Percentiles rank a stretch among this genome's conserved stretches.
phyloP scores from a whole-genome alignment of 1,140 invertebrate species.

The Eueides isabella region DNA sequence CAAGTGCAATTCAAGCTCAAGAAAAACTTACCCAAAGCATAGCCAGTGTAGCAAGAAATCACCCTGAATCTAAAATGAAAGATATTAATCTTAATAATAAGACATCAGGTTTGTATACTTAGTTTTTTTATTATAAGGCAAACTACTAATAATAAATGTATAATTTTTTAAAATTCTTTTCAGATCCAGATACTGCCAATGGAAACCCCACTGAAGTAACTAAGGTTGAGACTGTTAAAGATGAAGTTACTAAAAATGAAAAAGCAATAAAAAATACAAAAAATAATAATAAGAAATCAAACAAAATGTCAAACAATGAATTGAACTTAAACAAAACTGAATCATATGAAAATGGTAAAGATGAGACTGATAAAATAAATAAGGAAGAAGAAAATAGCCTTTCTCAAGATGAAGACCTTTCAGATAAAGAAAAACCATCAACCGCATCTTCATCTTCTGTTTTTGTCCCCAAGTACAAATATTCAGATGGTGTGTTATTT shows the following conservation, averaged over 20 bases:
- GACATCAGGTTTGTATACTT: conserved; percentile 57
- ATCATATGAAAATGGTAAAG: conserved; percentile 74
- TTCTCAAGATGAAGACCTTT: conserved; percentile 47
- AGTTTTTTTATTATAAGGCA: not conserved
- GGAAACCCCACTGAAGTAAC: conserved; percentile 62
- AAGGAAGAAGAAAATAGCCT: conserved; percentile 55
- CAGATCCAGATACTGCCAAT: conserved; percentile 70
- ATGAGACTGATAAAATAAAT: conserved; percentile 76
- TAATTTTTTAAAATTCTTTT: conserved; percentile 9
- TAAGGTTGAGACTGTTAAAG: conserved; percentile 63
- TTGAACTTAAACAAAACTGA: conserved; percentile 52
- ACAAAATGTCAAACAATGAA: conserved; percentile 63
- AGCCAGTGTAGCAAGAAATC: conserved; percentile 61
- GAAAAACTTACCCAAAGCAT: conserved; percentile 70
- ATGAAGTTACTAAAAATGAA: conserved; percentile 73
- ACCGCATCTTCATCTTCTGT: conserved; percentile 36
- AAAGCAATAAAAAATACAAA: conserved; percentile 68
- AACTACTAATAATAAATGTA: not conserved
- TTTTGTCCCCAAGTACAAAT: conserved; percentile 72
- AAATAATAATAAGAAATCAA: conserved; percentile 65
- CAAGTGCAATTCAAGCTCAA: conserved; percentile 69
- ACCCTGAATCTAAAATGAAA: conserved; percentile 73
- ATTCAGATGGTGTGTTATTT: conserved; percentile 57
- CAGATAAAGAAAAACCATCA: conserved; percentile 34
- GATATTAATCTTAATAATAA: conserved; percentile 76